A percentile compares a stretch with the other conserved stretches of the same genome.
Evolutionary conservation across 2,797 vertebrate genomes (phyloP).

Genomic region (Onychomys torridus): DNA sequence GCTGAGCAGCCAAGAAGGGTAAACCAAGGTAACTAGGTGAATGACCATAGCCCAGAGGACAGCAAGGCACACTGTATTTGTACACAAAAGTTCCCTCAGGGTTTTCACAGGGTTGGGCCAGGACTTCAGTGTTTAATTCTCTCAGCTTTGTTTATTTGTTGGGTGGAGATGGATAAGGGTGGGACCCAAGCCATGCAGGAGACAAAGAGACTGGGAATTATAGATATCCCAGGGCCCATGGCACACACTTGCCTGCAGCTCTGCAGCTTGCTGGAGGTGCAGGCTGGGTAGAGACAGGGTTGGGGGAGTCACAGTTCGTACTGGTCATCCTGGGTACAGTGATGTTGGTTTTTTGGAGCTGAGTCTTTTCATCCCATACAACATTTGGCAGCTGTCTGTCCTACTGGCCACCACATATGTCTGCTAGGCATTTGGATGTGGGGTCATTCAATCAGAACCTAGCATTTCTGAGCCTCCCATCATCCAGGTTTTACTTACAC

Average conservation of each 20-base stretch:
- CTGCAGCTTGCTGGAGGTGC: background rate
- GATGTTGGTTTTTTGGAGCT: background rate
- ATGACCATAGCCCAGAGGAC: background rate
- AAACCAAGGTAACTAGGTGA: background rate
- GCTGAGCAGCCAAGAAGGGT: background rate
- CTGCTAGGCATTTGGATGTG: background rate
- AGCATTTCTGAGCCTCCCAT: background rate
- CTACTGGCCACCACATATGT: background rate
- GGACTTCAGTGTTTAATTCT: background rate
- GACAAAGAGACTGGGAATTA: background rate
- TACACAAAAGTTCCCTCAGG: background rate
- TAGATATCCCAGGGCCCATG: background rate
- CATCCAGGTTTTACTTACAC: too few species aligned
- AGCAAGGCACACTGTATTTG: background rate
- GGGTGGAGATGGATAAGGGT: background rate
- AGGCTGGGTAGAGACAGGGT: background rate
- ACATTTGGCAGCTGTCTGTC: background rate
- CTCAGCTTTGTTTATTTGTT: background rate
- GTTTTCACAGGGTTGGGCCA: background rate
- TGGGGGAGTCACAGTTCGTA: background rate
- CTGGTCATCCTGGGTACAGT: background rate
- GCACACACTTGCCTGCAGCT: too few species aligned
- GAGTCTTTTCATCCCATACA: background rate
- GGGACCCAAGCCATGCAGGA: background rate
- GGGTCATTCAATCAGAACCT: background rate